A percentile compares a stretch with the other conserved stretches of the same genome.
phyloP scores from a whole-genome alignment of 2,888 invertebrate genomes.

The Noctua fimbriata region DNA sequence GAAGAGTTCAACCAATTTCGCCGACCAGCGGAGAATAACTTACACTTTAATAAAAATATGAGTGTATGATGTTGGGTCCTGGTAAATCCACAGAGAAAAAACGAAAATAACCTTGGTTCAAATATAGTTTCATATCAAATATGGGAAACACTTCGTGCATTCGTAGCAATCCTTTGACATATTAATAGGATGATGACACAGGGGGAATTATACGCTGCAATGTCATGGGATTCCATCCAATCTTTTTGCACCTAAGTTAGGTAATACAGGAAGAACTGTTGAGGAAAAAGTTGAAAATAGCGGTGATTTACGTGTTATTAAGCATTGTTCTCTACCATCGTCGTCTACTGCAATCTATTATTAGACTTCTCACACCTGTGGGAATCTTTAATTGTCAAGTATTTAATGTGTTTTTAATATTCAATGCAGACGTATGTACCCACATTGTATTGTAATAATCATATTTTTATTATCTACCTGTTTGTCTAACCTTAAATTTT shows the following conservation, averaged over 20 bases:
- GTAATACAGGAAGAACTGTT: slow-evolving; percentile 15
- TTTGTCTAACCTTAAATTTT: slow-evolving; percentile 4
- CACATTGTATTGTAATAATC: neutral
- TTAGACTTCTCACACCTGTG: slow-evolving; percentile 33
- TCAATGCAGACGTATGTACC: neutral
- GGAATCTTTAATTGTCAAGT: slow-evolving; percentile 3
- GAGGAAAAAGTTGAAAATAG: slow-evolving; percentile 42
- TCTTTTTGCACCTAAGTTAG: slow-evolving; percentile 43
- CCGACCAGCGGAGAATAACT: neutral
- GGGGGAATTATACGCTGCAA: slow-evolving; percentile 51
- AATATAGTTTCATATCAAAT: slow-evolving; percentile 23
- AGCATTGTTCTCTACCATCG: slow-evolving; percentile 42
- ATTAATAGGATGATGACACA: slow-evolving; percentile 50
- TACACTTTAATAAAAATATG: neutral
- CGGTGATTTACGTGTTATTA: slow-evolving; percentile 39
- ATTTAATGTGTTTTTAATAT: neutral
- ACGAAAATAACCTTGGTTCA: slow-evolving; percentile 28
- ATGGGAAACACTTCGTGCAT: slow-evolving; percentile 26
- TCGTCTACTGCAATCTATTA: slow-evolving; percentile 23
- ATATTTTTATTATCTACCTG: slow-evolving; percentile 5
- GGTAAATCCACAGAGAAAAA: slow-evolving; percentile 1
- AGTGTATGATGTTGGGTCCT: neutral
- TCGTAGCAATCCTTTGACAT: slow-evolving; percentile 30
- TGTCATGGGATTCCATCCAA: slow-evolving; percentile 53
- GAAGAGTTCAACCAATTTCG: neutral